These are phyloP conservation scores for Halisarca cf. caerulea DNA, from an alignment of 37 sponge, comb jelly and placozoan species.

Conservation along the genomic window DNA sequence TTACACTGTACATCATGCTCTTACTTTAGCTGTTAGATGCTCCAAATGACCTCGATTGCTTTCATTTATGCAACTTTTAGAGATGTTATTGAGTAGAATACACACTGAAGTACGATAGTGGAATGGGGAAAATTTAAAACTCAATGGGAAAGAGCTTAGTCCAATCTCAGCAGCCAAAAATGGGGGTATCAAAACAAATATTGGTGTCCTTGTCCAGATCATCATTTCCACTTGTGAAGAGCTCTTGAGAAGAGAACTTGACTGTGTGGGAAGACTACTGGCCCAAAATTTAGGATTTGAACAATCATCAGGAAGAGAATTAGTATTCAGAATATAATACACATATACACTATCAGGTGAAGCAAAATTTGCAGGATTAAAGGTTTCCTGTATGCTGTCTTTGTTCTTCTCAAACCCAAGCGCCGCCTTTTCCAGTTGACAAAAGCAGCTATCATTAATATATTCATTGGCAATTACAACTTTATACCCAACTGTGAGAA, in stretches of 20 bases:
- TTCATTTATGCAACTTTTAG: neutral
- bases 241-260: neutral
- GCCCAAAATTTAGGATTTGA: neutral
- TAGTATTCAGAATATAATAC: conserved; percentile 3
- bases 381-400: neutral
- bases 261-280: too few relatives aligned
- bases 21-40: neutral
- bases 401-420: neutral
- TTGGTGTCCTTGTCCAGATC: conserved; percentile 24
- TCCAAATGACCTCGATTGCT: neutral
- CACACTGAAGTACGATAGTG: neutral
- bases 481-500: too few relatives aligned
- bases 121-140: neutral
- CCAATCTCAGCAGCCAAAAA: neutral
- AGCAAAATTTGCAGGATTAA: conserved; percentile 27
- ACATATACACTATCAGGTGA: conserved; percentile 13
- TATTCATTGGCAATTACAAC: too few relatives aligned
- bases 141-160: neutral
- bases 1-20: too few relatives aligned
- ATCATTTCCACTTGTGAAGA: neutral
- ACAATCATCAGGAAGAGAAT: neutral
- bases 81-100: neutral
- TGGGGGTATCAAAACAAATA: neutral
- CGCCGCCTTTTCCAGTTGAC: neutral
- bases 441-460: too few relatives aligned